These are phyloP conservation scores for Bombus confusus DNA, from an alignment of 1,140 invertebrate genomes.

Conservation along the genomic window DNA sequence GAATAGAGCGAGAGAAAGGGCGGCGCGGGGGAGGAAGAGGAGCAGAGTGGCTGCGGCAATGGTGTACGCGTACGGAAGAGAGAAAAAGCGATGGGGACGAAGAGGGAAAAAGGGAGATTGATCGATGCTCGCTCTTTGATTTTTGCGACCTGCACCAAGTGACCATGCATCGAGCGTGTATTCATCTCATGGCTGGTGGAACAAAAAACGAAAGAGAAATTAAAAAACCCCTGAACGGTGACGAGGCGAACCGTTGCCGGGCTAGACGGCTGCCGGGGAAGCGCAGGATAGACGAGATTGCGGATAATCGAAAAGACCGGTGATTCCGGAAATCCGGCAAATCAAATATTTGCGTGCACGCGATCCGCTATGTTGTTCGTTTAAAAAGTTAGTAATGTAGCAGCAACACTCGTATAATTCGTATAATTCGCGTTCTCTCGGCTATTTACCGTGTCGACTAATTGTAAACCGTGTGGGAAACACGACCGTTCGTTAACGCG, in stretches of 20 bases:
- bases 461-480: not conserved
- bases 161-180: slow-evolving; percentile 52
- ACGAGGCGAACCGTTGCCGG: slow-evolving; percentile 23
- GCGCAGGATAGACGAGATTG: slow-evolving; percentile 12
- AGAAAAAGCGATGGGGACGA: not conserved
- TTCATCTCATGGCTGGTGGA: slow-evolving; percentile 56
- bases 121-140: slow-evolving; percentile 61
- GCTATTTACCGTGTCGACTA: not conserved
- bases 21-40: too few species aligned
- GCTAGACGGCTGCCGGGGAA: not conserved
- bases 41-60: not conserved
- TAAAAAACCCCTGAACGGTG: slow-evolving; percentile 42
- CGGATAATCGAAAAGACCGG: slow-evolving; percentile 48
- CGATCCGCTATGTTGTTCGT: not conserved
- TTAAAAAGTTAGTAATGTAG: slow-evolving; percentile 20
- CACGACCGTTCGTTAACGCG: not conserved
- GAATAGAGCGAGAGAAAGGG: not conserved
- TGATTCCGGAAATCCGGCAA: slow-evolving; percentile 36
- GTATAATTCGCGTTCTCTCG: not conserved
- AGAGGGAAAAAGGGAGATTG: slow-evolving; percentile 31
- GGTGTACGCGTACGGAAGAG: not conserved
- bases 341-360: slow-evolving; percentile 30
- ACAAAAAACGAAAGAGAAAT: slow-evolving; percentile 54
- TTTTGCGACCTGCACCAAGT: slow-evolving; percentile 60
- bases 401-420: too few species aligned